Evolutionary conservation across 2,888 invertebrate species (phyloP).

Genomic region (Actias luna): DNA sequence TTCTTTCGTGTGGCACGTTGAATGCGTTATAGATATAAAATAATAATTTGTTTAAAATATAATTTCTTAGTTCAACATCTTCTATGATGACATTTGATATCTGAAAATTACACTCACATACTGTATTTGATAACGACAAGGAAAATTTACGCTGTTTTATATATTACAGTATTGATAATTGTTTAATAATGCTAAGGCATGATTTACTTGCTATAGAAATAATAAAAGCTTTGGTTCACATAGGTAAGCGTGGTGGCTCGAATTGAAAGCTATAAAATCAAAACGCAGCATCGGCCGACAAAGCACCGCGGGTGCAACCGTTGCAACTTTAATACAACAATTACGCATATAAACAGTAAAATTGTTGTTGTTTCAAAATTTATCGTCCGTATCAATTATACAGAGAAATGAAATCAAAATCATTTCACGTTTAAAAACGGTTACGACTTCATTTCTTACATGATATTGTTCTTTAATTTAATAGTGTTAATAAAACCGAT

Average conservation of each 20-base stretch:
- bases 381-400: slow-evolving; percentile 52
- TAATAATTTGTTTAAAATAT: too few relatives aligned
- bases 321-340: slow-evolving; percentile 64
- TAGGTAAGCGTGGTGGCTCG: slow-evolving; percentile 40
- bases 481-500: background rate
- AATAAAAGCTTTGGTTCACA: background rate
- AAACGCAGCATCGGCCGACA: slow-evolving; percentile 56
- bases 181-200: background rate
- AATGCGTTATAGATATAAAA: too few relatives aligned
- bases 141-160: too few relatives aligned
- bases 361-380: slow-evolving; percentile 62
- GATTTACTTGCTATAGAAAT: background rate
- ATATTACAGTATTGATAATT: background rate
- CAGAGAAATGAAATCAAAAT: slow-evolving; percentile 1
- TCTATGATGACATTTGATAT: too few relatives aligned
- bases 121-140: too few relatives aligned
- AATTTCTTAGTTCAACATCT: too few relatives aligned
- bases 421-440: background rate
- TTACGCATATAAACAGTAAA: slow-evolving; percentile 70
- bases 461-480: background rate
- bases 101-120: too few relatives aligned
- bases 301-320: slow-evolving; percentile 39
- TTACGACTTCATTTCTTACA: background rate
- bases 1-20: too few relatives aligned
- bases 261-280: slow-evolving; percentile 60